A percentile compares a stretch with the other conserved stretches of the same genome.
These are phyloP conservation scores for Pogonomyrmex barbatus DNA, from an alignment of 1,140 invertebrate genomes.

Conservation along the genomic window DNA sequence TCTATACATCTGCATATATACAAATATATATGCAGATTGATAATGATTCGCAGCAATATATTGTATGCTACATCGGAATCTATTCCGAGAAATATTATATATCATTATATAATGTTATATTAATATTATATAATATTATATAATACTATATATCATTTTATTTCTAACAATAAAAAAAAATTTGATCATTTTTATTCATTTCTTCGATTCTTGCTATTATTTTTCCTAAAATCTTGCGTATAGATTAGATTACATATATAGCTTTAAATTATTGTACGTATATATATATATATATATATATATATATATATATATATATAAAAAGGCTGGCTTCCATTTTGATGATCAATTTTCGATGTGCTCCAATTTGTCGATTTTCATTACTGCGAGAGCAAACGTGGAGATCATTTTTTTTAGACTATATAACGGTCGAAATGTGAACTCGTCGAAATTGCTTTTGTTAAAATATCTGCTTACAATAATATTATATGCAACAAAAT, in stretches of 20 bases:
- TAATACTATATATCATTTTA: too few relatives aligned
- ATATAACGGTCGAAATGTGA: background rate
- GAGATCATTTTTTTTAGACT: background rate
- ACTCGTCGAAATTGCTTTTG: background rate
- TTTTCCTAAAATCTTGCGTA: too few relatives aligned
- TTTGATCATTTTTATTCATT: too few relatives aligned
- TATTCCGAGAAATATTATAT: too few relatives aligned
- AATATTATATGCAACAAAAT: background rate
- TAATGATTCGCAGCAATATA: background rate
- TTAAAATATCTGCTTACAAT: background rate
- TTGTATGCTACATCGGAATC: background rate
- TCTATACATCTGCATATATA: background rate
- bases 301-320: background rate
- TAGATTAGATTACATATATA: too few relatives aligned
- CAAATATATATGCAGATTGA: background rate
- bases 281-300: background rate
- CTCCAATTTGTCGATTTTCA: background rate
- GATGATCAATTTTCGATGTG: background rate
- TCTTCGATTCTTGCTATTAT: too few relatives aligned
- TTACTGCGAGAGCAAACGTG: background rate
- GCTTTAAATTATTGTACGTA: background rate
- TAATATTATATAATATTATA: too few relatives aligned
- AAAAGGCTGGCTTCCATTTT: background rate
- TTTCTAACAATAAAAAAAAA: too few relatives aligned
- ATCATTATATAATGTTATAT: too few relatives aligned